Evolutionary conservation across 2,888 invertebrate species (phyloP), one percentile per base, ranked within the genome.

Genomic region (Cheiracanthium punctorium): DNA sequence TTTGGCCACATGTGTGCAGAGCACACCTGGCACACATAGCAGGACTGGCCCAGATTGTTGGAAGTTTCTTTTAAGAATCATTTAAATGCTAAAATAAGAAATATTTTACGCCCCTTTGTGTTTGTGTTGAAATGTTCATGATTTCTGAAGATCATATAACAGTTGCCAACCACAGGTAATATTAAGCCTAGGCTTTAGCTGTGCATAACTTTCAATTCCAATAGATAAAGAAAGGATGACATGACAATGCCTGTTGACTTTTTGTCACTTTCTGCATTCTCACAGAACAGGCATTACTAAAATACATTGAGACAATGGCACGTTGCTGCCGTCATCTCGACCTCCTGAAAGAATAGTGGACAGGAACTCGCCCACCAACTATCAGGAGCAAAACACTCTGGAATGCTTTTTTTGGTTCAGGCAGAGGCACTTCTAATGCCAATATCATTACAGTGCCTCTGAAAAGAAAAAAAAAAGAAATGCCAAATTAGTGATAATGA

Each of bases 401-500:
- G 69, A 80, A 80, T 80, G 80, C 79, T 80, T 80, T 86, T 80
- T 74, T 75, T 75, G 41, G 33, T 65, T 70, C 81, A 33, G 77
- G 79, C 84, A 88, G 88, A 88, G 88, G 88, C 88, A 88, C 88
- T 76, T 76, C 80, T 88, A 87, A 79, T 82, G 79, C 84, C 80
- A 76, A 76, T 87, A 87, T 87, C 84, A 84, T 88, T 88, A 87
- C 87, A 88, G 88, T 88, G 88, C 88, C 88, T 88, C 88, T 88
- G 88, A 84, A 88, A 88, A 76, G 75, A 84, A 88, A 88, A 73
- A 87, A 84, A 88, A 88, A 73, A 87, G 80, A 88, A 88, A 80
- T 87, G 74, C 77, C 77, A 77, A 32, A 58, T 84, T 84, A 85
- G 79, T 80, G 43, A 76, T 64, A 58, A 82, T 71, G 48, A 41